Evolutionary conservation across 2,888 invertebrate genomes (phyloP).

Genomic region (Diarsia brunnea): DNA sequence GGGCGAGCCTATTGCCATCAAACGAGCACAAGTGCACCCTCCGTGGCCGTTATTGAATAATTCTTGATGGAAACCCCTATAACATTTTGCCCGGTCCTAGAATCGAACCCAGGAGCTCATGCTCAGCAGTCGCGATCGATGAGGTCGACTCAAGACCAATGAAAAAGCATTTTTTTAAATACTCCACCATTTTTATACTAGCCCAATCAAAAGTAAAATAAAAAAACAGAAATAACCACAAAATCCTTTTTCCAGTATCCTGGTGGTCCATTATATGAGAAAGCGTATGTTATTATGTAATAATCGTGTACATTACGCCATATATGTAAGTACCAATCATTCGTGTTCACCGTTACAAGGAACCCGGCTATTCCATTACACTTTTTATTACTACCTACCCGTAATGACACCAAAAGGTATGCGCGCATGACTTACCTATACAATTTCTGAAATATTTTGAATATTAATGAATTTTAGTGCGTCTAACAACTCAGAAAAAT

Average conservation of each 20-base stretch:
- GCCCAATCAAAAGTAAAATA: not conserved
- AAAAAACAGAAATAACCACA: constrained; percentile 1
- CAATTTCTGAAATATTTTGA: constrained; percentile 23
- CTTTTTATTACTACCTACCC: constrained; percentile 48
- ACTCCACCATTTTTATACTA: constrained; percentile 2
- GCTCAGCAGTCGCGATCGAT: too few relatives aligned
- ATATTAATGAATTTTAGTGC: constrained; percentile 9
- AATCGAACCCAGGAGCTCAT: too few relatives aligned
- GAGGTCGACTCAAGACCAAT: too few relatives aligned
- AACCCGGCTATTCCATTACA: constrained; percentile 46
- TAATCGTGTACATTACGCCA: constrained; percentile 58
- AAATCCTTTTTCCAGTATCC: constrained; percentile 22
- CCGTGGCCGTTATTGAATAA: too few relatives aligned
- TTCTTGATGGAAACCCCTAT: too few relatives aligned
- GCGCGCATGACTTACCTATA: constrained; percentile 8
- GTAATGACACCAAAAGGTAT: constrained; percentile 44
- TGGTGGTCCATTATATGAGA: constrained; percentile 51
- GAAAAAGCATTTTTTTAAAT: constrained; percentile 2
- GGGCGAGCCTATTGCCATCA: too few relatives aligned
- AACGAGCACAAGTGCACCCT: too few relatives aligned
- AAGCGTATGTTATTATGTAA: constrained; percentile 52
- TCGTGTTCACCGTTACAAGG: constrained; percentile 51
- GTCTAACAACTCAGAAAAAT: not conserved
- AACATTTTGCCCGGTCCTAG: too few relatives aligned
- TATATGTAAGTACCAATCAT: constrained; percentile 52